Base-by-base conservation (phyloP, 2,113 vertebrate species). In the Syngnathoides biaculeatus region DNA sequence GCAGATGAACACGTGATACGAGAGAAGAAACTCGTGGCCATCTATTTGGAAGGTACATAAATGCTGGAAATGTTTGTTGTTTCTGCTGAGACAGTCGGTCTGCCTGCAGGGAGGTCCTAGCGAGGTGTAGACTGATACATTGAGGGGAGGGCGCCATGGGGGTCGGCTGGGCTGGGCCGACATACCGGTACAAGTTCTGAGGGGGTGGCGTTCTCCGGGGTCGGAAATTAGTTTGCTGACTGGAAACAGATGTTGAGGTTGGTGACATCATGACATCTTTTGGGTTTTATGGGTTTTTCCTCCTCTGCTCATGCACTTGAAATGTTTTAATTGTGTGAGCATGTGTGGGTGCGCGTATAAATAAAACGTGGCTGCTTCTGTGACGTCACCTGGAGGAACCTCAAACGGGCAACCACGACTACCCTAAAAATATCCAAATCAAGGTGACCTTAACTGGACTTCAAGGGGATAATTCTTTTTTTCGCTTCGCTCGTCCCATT, bases 31-130 rank as follows among this genome's bases (percentile, higher is more conserved):
- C 55, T 17, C 8, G 14, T 57, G 26, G 26, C 6, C 55, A 57
- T 57, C 55, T 57, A 26, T 57, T 57, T 57, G 55, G 11, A 35
- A 30, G 55, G 7, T 57, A 26, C 55, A 57, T 57, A 30, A 57
- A 57, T 57, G 26, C 55, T 30, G 26, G 26, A 30, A 57, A 30
- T 56, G 4, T 56, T 56, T 57, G 26, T 30, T 57, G 14, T 30
- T 57, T 27, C 26, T 57, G 26, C 26, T 57, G 26, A 6, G 55
- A 26, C 14, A 26, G 27, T 57, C 27, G 8, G 26, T 30, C 30
- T 30, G 26, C 15, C 55, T 57, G 26, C 55, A 8, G 14, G 55
- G 55, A 30, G 14, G 13, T 57, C 13, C 26, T 1, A 35, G 13
- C 26, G 6, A 14, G 26, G 55, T 30, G 55, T 57, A 2, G 55